Percentiles rank a stretch among this genome's conserved stretches.
Evolutionary conservation across 1,140 invertebrate genomes (phyloP).

Genomic region (Platorchestia sp.): DNA sequence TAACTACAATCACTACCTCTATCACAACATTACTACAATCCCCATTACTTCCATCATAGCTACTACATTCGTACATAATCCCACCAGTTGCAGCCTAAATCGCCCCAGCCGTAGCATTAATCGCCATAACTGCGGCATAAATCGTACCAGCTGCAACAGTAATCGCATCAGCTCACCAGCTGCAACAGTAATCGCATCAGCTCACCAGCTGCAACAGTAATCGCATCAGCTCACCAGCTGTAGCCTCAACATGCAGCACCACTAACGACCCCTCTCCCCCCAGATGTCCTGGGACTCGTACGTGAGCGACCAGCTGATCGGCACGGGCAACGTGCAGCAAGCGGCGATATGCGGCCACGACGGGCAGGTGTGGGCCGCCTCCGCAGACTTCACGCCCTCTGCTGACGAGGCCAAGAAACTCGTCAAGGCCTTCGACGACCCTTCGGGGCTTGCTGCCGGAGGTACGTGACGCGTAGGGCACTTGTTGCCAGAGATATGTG

Average conservation of each 20-base stretch:
- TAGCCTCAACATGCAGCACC: not conserved
- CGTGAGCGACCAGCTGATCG: constrained; percentile 96
- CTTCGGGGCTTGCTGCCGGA: constrained; percentile 9
- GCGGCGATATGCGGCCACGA: constrained; percentile 94
- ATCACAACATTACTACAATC: too few species aligned
- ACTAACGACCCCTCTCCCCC: constrained; percentile 57
- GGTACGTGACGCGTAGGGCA: not conserved
- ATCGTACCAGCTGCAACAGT: not conserved
- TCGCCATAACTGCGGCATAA: not conserved
- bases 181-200: not conserved
- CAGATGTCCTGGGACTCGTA: constrained; percentile 98
- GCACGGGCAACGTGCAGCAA: constrained; percentile 91
- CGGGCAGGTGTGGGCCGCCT: constrained; percentile 95
- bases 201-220: not conserved
- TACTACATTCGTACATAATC: too few species aligned
- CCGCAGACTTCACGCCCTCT: constrained; percentile 89
- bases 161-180: not conserved
- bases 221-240: not conserved
- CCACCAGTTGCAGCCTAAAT: not conserved
- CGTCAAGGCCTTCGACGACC: constrained; percentile 47
- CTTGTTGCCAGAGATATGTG: not conserved
- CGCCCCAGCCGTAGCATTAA: not conserved
- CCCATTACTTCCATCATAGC: too few species aligned
- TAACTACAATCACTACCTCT: too few species aligned
- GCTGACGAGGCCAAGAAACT: constrained; percentile 35